Percentiles rank a stretch among this genome's conserved stretches.
Evolutionary conservation across 92 coral and sea anemone species (phyloP).

Genomic region (Phymanthus crucifer): DNA sequence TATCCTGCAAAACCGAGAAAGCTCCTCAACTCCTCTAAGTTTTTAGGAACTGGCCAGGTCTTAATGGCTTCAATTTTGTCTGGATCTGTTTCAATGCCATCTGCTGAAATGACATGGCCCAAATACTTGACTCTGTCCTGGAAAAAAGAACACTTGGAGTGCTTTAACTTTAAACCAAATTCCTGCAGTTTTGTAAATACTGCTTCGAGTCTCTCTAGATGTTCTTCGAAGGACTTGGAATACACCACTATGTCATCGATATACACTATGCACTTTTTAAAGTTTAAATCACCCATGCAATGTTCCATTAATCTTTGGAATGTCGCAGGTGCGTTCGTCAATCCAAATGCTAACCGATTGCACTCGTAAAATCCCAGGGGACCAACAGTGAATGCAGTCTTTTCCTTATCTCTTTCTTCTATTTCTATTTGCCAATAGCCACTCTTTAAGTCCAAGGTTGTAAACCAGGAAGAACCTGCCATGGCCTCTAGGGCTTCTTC

Average conservation of each 20-base stretch:
- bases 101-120: constrained; percentile 37
- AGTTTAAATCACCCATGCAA: constrained; percentile 31
- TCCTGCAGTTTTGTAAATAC: constrained; percentile 33
- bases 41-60: constrained; percentile 38
- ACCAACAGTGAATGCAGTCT: not conserved
- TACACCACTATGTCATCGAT: constrained; percentile 50
- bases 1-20: constrained; percentile 49
- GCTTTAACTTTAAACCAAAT: constrained; percentile 28
- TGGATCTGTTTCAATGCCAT: constrained; percentile 40
- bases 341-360: not conserved
- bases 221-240: constrained; percentile 36
- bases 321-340: constrained; percentile 46
- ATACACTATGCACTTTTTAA: constrained; percentile 31
- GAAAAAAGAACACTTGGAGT: constrained; percentile 35
- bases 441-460: not conserved
- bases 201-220: constrained; percentile 22
- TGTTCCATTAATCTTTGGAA: constrained; percentile 52
- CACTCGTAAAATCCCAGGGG: constrained; percentile 26
- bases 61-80: constrained; percentile 31
- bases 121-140: constrained; percentile 12
- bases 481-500: not conserved
- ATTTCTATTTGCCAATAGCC: not conserved
- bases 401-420: not conserved
- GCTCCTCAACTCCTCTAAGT: constrained; percentile 10
- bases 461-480: not conserved